These are phyloP conservation scores for Aradophagus sp. DNA, from an alignment of 1,140 invertebrate species.

Conservation along the genomic window DNA sequence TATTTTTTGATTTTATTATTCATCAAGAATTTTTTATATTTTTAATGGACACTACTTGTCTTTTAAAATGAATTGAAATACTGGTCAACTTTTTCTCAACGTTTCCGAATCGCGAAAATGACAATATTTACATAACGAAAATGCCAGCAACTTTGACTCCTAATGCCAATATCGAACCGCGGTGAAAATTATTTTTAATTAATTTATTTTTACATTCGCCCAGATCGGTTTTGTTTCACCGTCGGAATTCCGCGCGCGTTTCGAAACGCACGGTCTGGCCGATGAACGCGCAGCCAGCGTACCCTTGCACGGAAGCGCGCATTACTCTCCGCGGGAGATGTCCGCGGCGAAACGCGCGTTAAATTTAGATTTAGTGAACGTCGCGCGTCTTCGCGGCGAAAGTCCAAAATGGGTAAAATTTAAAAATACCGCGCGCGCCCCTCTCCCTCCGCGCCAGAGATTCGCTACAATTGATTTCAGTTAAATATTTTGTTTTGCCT, in stretches of 20 bases:
- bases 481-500: too few relatives aligned
- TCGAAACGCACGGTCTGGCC: constrained; percentile 29
- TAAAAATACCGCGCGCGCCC: constrained; percentile 22
- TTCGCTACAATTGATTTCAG: too few relatives aligned
- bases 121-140: too few relatives aligned
- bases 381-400: constrained; percentile 19
- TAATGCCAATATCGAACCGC: neutral
- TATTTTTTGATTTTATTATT: too few relatives aligned
- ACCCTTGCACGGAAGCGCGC: constrained; percentile 48
- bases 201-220: constrained; percentile 32
- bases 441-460: neutral
- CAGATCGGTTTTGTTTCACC: constrained; percentile 30
- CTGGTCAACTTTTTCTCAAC: too few relatives aligned
- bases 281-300: constrained; percentile 23
- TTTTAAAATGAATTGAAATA: too few relatives aligned
- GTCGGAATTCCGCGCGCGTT: constrained; percentile 25
- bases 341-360: constrained; percentile 43
- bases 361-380: constrained; percentile 48
- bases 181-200: constrained; percentile 26
- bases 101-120: too few relatives aligned
- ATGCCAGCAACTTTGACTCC: too few relatives aligned
- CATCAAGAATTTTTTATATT: too few relatives aligned
- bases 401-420: constrained; percentile 42
- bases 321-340: constrained; percentile 43
- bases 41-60: too few relatives aligned